These are phyloP conservation scores for Orcinus orca DNA, from an alignment of 2,113 vertebrate species.

Conservation along the genomic window DNA sequence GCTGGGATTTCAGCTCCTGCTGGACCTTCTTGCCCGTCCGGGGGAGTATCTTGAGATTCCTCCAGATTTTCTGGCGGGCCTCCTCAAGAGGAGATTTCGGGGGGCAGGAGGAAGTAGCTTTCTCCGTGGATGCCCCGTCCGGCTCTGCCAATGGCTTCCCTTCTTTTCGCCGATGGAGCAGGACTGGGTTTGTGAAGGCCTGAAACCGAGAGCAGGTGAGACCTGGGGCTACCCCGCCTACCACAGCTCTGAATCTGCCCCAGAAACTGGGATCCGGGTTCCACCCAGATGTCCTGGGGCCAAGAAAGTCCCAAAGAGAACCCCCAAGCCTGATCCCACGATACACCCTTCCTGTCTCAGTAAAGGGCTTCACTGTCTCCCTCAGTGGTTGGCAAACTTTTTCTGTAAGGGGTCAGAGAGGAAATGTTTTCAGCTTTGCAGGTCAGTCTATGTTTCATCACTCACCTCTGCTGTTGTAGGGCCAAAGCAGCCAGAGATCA, in stretches of 20 bases:
- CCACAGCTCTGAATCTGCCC: neutral
- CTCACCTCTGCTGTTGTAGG: neutral
- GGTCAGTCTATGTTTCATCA: neutral
- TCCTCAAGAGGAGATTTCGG: neutral
- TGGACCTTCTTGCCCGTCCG: neutral
- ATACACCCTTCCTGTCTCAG: neutral
- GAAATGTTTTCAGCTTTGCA: neutral
- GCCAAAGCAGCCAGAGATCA: neutral
- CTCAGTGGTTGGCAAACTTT: neutral
- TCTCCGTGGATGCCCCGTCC: fast-evolving
- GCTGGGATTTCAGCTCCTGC: neutral
- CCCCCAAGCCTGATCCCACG: neutral
- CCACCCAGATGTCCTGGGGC: fast-evolving
- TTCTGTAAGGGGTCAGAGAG: neutral
- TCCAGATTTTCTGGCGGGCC: slow-evolving; percentile 43
- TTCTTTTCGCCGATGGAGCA: fast-evolving
- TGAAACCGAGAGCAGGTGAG: neutral
- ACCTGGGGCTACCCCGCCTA: neutral
- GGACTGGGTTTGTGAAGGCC: neutral
- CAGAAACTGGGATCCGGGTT: neutral
- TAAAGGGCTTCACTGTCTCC: neutral
- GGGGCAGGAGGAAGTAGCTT: neutral
- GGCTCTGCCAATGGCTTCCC: fast-evolving
- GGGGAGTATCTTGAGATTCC: slow-evolving; percentile 33
- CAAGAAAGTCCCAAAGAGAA: neutral